These are phyloP conservation scores for Penaeus japonicus DNA, from an alignment of 1,140 invertebrate genomes.

Conservation along the genomic window DNA sequence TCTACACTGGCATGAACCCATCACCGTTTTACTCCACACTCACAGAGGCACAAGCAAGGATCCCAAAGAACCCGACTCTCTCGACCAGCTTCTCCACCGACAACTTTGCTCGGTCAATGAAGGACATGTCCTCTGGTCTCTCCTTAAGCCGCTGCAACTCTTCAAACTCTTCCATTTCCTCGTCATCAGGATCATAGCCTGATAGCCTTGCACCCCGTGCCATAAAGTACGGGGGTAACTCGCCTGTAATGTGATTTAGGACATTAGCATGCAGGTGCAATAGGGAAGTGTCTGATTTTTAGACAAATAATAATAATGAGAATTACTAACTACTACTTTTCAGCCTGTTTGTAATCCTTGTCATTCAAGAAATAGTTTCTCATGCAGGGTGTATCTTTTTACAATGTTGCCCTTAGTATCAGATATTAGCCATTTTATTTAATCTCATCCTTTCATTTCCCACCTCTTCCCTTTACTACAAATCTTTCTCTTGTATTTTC, in stretches of 20 bases:
- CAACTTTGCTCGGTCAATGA: conserved; percentile 58
- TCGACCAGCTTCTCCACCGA: conserved; percentile 89
- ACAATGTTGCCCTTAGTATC: no score
- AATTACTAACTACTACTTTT: no score
- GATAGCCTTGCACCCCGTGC: conserved; percentile 88
- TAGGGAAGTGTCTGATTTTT: no score
- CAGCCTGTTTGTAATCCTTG: no score
- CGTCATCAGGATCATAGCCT: conserved; percentile 73
- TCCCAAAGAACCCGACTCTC: conserved; percentile 95
- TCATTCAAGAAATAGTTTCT: no score
- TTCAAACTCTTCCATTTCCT: conserved; percentile 81
- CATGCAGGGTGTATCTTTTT: no score
- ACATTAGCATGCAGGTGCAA: not conserved
- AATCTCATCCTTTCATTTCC: no score
- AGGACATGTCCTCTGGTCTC: conserved; percentile 64
- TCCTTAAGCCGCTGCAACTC: conserved; percentile 73
- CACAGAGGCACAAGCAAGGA: conserved; percentile 95
- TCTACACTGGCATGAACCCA: not conserved
- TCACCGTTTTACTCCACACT: conserved; percentile 59
- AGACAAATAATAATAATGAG: no score
- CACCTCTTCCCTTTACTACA: no score
- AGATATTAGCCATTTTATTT: no score
- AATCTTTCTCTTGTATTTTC: no score
- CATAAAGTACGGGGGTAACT: conserved; percentile 97
- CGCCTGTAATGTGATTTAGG: conserved; percentile 63